These are phyloP conservation scores for Phymatocera aterrima DNA, from an alignment of 2,888 invertebrate species.

Conservation along the genomic window DNA sequence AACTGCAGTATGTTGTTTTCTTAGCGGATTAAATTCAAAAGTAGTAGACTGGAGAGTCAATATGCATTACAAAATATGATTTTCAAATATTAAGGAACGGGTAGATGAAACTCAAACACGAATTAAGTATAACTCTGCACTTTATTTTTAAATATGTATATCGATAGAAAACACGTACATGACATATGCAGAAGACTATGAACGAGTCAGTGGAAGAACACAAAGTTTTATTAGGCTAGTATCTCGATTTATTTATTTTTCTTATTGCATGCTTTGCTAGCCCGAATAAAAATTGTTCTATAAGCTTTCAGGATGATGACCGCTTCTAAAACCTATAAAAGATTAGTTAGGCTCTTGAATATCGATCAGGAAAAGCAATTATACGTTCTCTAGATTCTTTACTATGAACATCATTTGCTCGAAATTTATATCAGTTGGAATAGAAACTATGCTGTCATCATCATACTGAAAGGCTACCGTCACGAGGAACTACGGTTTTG, in stretches of 20 bases:
- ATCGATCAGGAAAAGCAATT: not conserved
- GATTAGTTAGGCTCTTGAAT: not conserved
- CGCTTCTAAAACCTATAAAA: not conserved
- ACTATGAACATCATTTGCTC: not conserved
- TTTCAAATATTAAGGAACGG: not conserved
- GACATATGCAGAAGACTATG: slow-evolving; percentile 68
- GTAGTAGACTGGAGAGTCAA: not conserved
- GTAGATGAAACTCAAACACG: slow-evolving; percentile 2
- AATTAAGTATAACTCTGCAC: slow-evolving; percentile 53
- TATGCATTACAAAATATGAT: slow-evolving; percentile 19
- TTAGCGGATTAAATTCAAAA: not conserved
- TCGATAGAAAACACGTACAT: slow-evolving; percentile 72
- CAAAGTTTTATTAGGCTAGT: slow-evolving; percentile 16
- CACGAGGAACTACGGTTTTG: slow-evolving; percentile 59
- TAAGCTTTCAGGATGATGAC: slow-evolving; percentile 5
- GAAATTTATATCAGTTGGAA: slow-evolving; percentile 5
- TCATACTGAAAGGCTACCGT: slow-evolving; percentile 56
- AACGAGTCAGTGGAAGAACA: slow-evolving; percentile 43
- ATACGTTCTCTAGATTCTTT: not conserved
- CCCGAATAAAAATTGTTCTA: slow-evolving; percentile 22
- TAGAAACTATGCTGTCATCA: not conserved
- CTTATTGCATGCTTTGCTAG: not conserved
- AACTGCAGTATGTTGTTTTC: slow-evolving; percentile 9
- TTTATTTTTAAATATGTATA: slow-evolving; percentile 73
- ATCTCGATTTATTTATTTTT: not conserved